Evolutionary conservation across 2,888 invertebrate genomes (phyloP).

Genomic region (Drosophila testacea): DNA sequence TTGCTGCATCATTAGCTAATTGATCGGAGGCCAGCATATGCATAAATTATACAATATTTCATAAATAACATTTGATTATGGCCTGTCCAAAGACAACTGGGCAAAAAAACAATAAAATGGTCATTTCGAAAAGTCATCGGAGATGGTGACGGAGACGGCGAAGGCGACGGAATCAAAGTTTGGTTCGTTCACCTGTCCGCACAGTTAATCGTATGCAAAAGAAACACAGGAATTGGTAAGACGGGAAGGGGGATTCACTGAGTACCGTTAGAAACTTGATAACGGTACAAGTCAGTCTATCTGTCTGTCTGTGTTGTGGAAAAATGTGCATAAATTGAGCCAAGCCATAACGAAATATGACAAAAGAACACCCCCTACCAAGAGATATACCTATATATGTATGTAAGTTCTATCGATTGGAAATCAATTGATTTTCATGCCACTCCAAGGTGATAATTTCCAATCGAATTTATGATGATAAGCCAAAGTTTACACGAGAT

Average conservation of each 20-base stretch:
- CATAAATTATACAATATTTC: constrained; percentile 71
- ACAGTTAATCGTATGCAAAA: constrained; percentile 63
- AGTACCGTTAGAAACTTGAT: constrained; percentile 69
- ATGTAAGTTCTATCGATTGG: constrained; percentile 13
- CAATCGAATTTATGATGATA: constrained; percentile 56
- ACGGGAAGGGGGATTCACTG: neutral
- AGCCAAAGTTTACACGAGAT: constrained; percentile 46
- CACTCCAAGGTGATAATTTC: constrained; percentile 54
- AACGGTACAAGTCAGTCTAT: constrained; percentile 54
- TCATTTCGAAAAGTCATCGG: constrained; percentile 71
- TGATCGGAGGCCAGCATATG: constrained; percentile 41
- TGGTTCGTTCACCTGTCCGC: constrained; percentile 69
- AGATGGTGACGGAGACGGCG: neutral
- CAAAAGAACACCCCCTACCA: constrained; percentile 52
- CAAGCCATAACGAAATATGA: constrained; percentile 51
- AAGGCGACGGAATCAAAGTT: constrained; percentile 2
- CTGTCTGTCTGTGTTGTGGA: constrained; percentile 33
- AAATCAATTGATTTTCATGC: constrained; percentile 57
- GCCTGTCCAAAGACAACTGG: constrained; percentile 46
- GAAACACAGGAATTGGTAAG: constrained; percentile 24
- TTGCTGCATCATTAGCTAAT: constrained; percentile 71
- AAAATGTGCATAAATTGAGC: constrained; percentile 61
- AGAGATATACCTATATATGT: neutral
- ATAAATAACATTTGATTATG: constrained; percentile 69
- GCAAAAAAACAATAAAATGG: constrained; percentile 53